Evolutionary conservation across 2,113 vertebrate genomes (phyloP).

Genomic region (Halichoerus grypus): DNA sequence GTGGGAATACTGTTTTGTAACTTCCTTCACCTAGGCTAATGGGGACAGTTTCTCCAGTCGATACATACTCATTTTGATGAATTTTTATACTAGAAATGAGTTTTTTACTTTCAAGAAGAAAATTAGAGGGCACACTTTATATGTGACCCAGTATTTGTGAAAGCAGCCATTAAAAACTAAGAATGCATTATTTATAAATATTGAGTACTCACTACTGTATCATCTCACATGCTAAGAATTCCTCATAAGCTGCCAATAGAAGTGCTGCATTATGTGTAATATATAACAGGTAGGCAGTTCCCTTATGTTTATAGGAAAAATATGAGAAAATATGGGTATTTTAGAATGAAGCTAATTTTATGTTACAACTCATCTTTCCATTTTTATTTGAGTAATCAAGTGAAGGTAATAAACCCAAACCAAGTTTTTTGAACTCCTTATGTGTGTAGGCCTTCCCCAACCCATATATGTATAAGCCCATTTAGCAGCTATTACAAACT

Average conservation of each 20-base stretch:
- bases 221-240: background rate
- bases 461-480: background rate
- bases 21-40: background rate
- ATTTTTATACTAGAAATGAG: background rate
- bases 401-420: slow-evolving; percentile 9
- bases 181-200: background rate
- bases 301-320: background rate
- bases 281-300: background rate
- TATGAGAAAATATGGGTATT: background rate
- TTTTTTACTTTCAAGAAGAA: slow-evolving; percentile 41
- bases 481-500: background rate
- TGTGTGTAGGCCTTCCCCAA: background rate
- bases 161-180: background rate
- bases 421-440: background rate
- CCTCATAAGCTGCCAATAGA: background rate
- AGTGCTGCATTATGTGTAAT: background rate
- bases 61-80: background rate
- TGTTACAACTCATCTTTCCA: background rate
- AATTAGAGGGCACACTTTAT: background rate
- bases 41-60: background rate
- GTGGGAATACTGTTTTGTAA: background rate
- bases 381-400: slow-evolving; percentile 26
- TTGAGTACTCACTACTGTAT: background rate
- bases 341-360: slow-evolving; percentile 12
- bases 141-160: slow-evolving; percentile 27